Evolutionary conservation across 2,797 vertebrate species (phyloP), one percentile per base, ranked within the genome.

Genomic region (Sus cebifrons): DNA sequence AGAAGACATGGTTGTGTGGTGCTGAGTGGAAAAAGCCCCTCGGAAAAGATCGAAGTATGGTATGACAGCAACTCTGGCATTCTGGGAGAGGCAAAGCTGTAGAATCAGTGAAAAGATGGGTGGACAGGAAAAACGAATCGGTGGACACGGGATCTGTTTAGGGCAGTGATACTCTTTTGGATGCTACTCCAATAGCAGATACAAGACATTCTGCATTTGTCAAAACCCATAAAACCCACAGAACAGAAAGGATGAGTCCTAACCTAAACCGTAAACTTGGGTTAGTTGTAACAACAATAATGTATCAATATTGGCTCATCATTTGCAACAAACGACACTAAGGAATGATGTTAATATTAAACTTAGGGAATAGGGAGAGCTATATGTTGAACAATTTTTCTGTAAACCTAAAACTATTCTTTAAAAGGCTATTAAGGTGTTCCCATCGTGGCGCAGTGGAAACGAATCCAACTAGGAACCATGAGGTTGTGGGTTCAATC

Each of bases 21-120:
- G 14, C n/a, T 74, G 52, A 92, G 40, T 78, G 58, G 62, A 89
- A 87, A 67, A 94, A 79, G 44, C 49, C 18, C 73, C 58, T 78
- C 71, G 92, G 32, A 62, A 94, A 95, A 91, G 70, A 78, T 73
- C 44, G 14, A 21, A 71, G 8, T 36, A 36, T 56, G 13, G 16
- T 74, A 36, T 84, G 25, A 74, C 86, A 56, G 18, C 65, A 93
- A n/a, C 60, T 65, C 10, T 54, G 15, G 15, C 49, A 36, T 89
- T 75, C 44, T 74, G 16, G 54, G 58, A 75, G 84, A 85, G 78
- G 15, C 10, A 88, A 86, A 92, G 82, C 74, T 88, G 13, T 67
- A 77, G 49, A 62, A 27, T 92, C 27, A 71, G 11, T 94, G 23
- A 84, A 95, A 94, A 82, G 67, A 73, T 91, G 12, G 60, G 17